These are phyloP conservation scores for Decapterus maruadsi DNA, from an alignment of 2,797 vertebrate genomes.

Conservation along the genomic window DNA sequence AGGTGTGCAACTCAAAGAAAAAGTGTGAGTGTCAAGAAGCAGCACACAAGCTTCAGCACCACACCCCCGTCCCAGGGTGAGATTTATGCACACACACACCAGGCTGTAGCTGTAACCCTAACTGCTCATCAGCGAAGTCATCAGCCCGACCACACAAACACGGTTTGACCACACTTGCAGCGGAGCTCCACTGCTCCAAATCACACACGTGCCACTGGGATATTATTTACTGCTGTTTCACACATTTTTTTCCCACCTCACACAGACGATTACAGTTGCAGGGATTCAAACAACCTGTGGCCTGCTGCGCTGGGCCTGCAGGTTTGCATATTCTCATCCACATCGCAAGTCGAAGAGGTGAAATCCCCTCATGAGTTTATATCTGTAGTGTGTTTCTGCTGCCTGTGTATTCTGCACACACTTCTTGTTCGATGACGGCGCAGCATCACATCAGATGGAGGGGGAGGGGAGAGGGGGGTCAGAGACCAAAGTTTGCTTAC, in stretches of 20 bases:
- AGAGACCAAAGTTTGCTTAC: conserved; percentile 87
- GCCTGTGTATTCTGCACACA: conserved; percentile 45
- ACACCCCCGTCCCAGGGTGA: conserved; percentile 11
- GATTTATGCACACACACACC: conserved; percentile 56
- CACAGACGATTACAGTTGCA: conserved; percentile 48
- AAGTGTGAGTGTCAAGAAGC: conserved; percentile 39
- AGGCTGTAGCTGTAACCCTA: conserved; percentile 64
- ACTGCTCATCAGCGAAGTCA: conserved; percentile 76
- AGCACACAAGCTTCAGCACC: conserved; percentile 38
- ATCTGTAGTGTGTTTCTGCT: neutral
- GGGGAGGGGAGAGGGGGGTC: conserved; percentile 2
- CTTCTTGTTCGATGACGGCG: conserved; percentile 33
- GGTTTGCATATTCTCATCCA: conserved; percentile 33
- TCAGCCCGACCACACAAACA: conserved; percentile 74
- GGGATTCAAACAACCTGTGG: conserved; percentile 61
- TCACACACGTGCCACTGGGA: conserved; percentile 55
- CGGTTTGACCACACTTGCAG: conserved; percentile 75
- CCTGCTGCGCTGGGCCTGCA: conserved; percentile 38
- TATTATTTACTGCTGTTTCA: conserved; percentile 65
- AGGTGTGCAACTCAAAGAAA: conserved; percentile 52
- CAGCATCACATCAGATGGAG: neutral
- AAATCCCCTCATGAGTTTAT: neutral
- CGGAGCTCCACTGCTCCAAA: conserved; percentile 50
- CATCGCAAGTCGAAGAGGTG: conserved; percentile 17
- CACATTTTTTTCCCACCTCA: conserved; percentile 45